These are phyloP conservation scores for Phylloscopus whistleri DNA, from an alignment of 2,113 vertebrate genomes.

Conservation along the genomic window DNA sequence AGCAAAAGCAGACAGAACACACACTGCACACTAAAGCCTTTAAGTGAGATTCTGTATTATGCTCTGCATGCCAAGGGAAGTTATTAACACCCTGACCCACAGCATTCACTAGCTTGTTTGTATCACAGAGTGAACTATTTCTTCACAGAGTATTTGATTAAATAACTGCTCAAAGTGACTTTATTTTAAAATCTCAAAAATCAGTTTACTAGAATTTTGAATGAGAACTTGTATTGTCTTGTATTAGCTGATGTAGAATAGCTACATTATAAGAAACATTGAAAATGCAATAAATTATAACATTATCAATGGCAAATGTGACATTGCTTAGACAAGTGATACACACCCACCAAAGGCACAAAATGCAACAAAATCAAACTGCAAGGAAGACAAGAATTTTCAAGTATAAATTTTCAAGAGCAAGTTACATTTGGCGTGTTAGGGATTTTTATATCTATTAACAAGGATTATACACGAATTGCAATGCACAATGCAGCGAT, in stretches of 20 bases:
- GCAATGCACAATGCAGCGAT: not conserved
- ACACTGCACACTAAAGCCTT: not conserved
- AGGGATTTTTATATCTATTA: not conserved
- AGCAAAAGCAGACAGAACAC: constrained; percentile 7
- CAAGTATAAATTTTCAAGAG: not conserved
- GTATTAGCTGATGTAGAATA: not conserved
- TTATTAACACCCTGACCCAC: not conserved
- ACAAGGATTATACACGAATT: not conserved
- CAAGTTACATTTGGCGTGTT: not conserved
- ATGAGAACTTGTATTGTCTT: not conserved
- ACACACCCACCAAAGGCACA: not conserved
- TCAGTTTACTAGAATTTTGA: not conserved
- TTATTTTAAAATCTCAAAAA: not conserved
- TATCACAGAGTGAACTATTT: not conserved
- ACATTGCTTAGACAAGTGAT: not conserved
- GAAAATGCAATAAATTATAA: not conserved
- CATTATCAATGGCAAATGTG: not conserved
- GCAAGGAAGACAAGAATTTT: not conserved
- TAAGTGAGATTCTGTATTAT: not conserved
- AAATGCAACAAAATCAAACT: not conserved
- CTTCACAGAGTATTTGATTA: not conserved
- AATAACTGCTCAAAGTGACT: not conserved
- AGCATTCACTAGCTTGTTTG: not conserved
- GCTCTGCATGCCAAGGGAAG: not conserved
- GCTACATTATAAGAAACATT: not conserved